These are phyloP conservation scores for Tuta absoluta DNA, from an alignment of 2,888 invertebrate genomes.

Conservation along the genomic window DNA sequence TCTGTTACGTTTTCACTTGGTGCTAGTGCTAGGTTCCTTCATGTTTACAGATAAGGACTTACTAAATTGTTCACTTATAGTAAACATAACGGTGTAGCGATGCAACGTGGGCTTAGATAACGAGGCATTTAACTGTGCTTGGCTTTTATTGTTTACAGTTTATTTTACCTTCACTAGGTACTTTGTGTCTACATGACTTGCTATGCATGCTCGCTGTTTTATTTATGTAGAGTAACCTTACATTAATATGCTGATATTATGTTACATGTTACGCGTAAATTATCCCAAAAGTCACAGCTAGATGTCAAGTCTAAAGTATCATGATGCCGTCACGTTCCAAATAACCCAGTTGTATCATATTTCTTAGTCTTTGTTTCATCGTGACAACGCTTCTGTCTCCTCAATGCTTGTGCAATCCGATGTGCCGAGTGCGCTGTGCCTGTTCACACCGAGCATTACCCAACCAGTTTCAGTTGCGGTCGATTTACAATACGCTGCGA, in stretches of 20 bases:
- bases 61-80: conserved; percentile 11
- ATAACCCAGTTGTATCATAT: conserved; percentile 69
- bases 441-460: conserved; percentile 34
- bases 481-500: conserved; percentile 51
- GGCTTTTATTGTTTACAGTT: conserved; percentile 7
- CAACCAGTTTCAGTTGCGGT: conserved; percentile 60
- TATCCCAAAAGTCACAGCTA: conserved; percentile 46
- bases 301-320: conserved; percentile 54
- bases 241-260: background rate
- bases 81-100: conserved; percentile 14
- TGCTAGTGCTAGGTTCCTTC: conserved; percentile 5
- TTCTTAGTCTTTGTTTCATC: conserved; percentile 63
- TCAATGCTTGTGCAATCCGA: conserved; percentile 65
- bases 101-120: conserved; percentile 1
- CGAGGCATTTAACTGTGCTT: conserved; percentile 8
- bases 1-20: conserved; percentile 13
- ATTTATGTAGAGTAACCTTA: background rate
- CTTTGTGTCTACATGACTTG: background rate
- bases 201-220: background rate
- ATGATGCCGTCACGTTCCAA: conserved; percentile 69
- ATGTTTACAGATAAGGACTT: conserved; percentile 7
- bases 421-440: conserved; percentile 46
- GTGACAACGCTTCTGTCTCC: conserved; percentile 61
- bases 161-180: background rate
- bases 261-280: conserved; percentile 19